Conservation (phyloP, 64 coral and sea anemone species). For the Stichodactyla helianthus region DNA sequence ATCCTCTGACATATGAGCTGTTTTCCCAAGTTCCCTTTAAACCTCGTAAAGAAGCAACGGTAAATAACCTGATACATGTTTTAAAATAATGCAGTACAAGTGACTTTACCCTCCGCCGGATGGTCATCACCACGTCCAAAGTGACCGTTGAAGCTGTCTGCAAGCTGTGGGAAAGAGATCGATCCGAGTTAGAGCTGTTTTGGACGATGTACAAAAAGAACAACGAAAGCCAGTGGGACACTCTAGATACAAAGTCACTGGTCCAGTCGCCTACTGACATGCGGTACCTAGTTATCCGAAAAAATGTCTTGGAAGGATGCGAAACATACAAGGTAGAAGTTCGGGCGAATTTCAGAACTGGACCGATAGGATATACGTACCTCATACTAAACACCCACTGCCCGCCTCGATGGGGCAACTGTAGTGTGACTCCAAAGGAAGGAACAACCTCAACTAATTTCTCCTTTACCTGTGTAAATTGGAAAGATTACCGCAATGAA, state of each 20-base stretch:
- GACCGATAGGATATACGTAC: conserved; percentile 28
- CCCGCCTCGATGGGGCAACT: conserved; percentile 25
- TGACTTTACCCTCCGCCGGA: not conserved
- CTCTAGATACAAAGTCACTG: not conserved
- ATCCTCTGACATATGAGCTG: too few relatives aligned
- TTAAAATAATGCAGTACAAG: not conserved
- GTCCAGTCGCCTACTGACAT: not conserved
- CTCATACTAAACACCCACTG: conserved; percentile 9
- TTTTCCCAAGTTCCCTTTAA: too few relatives aligned
- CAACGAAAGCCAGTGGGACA: not conserved
- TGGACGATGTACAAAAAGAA: conserved; percentile 9
- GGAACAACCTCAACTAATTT: not conserved
- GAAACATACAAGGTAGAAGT: conserved; percentile 17
- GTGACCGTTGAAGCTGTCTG: not conserved
- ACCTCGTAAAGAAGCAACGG: too few relatives aligned
- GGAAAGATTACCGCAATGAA: conserved; percentile 19
- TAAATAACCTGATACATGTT: too few relatives aligned
- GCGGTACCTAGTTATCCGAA: conserved; percentile 41
- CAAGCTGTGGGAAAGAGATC: not conserved
- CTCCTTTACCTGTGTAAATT: conserved; percentile 36
- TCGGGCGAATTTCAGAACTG: not conserved
- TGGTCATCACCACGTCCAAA: not conserved
- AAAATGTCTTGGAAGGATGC: conserved; percentile 27
- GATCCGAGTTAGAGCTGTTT: not conserved
- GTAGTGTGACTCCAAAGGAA: not conserved